A percentile compares a stretch with the other conserved stretches of the same genome.
These are phyloP conservation scores for Tenthredo notha DNA, from an alignment of 2,888 invertebrate species.

Conservation along the genomic window DNA sequence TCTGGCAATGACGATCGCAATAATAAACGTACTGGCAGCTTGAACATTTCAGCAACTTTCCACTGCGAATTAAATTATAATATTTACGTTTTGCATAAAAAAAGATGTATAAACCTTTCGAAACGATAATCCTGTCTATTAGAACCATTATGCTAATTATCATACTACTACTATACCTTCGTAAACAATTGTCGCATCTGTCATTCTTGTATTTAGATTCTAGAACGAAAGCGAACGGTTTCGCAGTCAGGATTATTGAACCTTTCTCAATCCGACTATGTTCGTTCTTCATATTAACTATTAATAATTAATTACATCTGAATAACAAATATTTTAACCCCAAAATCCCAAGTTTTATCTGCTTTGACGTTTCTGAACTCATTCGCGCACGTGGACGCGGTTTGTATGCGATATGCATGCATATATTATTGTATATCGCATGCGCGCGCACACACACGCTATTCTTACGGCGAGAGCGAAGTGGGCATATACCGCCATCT, in stretches of 20 bases:
- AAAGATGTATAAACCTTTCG: constrained; percentile 61
- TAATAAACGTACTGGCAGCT: constrained; percentile 91
- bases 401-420: too few species aligned
- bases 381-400: not conserved
- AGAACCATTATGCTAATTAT: not conserved
- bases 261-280: constrained; percentile 81
- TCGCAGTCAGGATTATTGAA: constrained; percentile 85
- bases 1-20: constrained; percentile 90
- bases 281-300: constrained; percentile 64
- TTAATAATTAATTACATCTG: not conserved
- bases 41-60: constrained; percentile 89
- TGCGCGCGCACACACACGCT: not conserved
- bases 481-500: not conserved
- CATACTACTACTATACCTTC: constrained; percentile 61
- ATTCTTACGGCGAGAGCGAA: not conserved
- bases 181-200: constrained; percentile 87
- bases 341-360: not conserved
- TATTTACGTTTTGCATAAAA: not conserved
- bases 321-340: not conserved
- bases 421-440: too few species aligned
- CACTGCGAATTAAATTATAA: constrained; percentile 79
- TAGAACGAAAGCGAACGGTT: constrained; percentile 88
- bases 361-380: not conserved
- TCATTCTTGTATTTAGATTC: constrained; percentile 85
- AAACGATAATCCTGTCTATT: constrained; percentile 48